These are phyloP conservation scores for Dascyllus trimaculatus DNA, from an alignment of 2,113 vertebrate genomes.

Conservation along the genomic window DNA sequence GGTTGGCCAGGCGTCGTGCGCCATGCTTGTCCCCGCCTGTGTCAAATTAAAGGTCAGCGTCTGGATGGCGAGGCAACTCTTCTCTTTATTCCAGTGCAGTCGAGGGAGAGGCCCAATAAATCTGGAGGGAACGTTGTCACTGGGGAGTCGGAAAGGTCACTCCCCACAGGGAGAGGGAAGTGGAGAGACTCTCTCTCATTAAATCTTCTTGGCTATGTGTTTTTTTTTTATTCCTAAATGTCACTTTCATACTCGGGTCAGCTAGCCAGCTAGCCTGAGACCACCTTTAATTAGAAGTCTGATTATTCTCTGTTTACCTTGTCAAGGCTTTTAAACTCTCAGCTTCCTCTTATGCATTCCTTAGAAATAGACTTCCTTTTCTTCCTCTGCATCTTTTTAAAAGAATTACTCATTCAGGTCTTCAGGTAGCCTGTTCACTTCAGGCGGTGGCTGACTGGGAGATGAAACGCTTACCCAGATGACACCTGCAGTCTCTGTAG, in stretches of 20 bases:
- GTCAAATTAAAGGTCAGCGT: conserved; percentile 81
- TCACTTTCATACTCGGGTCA: conserved; percentile 79
- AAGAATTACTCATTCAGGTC: conserved; percentile 5
- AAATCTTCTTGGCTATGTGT: conserved; percentile 71
- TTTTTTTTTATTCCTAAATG: conserved; percentile 76
- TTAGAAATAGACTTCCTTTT: conserved; percentile 23
- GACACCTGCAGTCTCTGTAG: conserved; percentile 54
- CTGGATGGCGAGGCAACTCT: conserved; percentile 74
- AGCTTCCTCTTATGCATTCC: conserved; percentile 9
- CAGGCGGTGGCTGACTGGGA: conserved; percentile 14
- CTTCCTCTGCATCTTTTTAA: background rate
- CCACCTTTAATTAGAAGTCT: conserved; percentile 67
- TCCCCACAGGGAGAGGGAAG: conserved; percentile 73
- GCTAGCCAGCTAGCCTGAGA: conserved; percentile 47
- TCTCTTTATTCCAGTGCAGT: conserved; percentile 72
- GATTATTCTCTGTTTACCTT: conserved; percentile 69
- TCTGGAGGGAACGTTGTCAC: conserved; percentile 81
- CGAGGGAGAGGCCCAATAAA: conserved; percentile 79
- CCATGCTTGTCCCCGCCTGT: conserved; percentile 61
- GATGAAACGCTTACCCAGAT: conserved; percentile 45
- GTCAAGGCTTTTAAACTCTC: conserved; percentile 37
- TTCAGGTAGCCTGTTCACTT: conserved; percentile 18
- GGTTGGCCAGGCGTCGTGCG: conserved; percentile 31
- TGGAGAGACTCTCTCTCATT: conserved; percentile 80
- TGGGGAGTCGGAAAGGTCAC: conserved; percentile 82